Evolutionary conservation across 2,113 vertebrate genomes (phyloP), one percentile per base, ranked within the genome.

Genomic region (Grammomys dolichurus): DNA sequence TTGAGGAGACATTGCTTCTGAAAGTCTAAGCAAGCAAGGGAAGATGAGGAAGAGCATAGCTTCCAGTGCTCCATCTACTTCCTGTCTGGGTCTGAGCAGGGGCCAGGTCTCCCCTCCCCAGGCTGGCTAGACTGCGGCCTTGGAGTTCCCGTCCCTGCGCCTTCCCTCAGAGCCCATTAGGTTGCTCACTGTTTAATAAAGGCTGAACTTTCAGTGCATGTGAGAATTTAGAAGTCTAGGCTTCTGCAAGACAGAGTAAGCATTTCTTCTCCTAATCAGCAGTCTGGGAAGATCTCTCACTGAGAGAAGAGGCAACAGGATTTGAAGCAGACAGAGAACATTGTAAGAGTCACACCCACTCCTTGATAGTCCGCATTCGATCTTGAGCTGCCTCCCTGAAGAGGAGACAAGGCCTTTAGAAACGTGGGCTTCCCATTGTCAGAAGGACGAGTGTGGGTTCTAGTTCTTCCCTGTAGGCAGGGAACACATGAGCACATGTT

Each of bases 31-130:
- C 72, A 77, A 81, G 77, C 24, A 0, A 48, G 36, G 67, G 70
- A 72, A 60, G 88, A 80, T 69, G 94, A 97, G 96, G 93, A 93
- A 96, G 87, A 43, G 8, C 40, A 46, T 1, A 0, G 31, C 75
- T 93, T 92, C 86, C 24, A 51, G 92, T 12, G 78, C 86, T 88
- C 91, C 43, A 33, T 46, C 69, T 48, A 26, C 78, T 97, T 97
- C 96, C 96, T 89, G 89, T 94, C 94, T 73, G 75, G 77, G 81
- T 43, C 75, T 40, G 56, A 87, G 77, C 24, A 81, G 7, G 2
- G 56, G 20, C 48, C 7, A 36, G n/a, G 12, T 40, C 36, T 67
- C 24, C 0, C 60, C 69, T 89, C 60, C 77, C 16, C 17, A 56
- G 24, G 63, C 22, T 36, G 48, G 58, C 20, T 36, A 54, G 60